These are phyloP conservation scores for Hylaeus volcanicus DNA, from an alignment of 1,140 invertebrate species.

Conservation along the genomic window DNA sequence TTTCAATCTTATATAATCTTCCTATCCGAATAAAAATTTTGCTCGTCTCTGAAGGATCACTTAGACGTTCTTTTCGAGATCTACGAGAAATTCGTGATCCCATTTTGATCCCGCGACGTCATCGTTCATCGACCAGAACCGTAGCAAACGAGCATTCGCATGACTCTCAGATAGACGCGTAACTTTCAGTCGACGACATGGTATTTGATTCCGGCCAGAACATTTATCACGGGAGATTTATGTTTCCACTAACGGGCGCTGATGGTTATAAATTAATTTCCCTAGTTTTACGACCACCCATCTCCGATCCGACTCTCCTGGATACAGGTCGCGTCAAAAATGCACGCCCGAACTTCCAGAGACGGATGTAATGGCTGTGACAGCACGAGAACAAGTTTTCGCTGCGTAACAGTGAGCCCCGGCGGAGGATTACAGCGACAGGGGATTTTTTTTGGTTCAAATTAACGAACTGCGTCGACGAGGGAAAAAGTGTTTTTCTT, in stretches of 20 bases:
- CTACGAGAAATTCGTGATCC: conserved; percentile 16
- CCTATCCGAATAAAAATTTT: no score
- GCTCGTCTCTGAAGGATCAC: no score
- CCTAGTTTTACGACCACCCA: conserved; percentile 22
- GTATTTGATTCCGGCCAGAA: conserved; percentile 33
- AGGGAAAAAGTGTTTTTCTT: no score
- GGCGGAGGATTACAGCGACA: not conserved
- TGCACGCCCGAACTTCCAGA: not conserved
- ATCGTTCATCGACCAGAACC: not conserved
- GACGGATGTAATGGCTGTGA: not conserved
- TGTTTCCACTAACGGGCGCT: conserved; percentile 15
- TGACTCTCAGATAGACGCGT: conserved; percentile 24
- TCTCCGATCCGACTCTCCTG: no score
- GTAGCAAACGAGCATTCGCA: not conserved
- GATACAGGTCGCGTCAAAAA: not conserved
- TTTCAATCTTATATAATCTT: no score
- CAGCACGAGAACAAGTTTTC: not conserved
- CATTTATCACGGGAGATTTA: conserved; percentile 48
- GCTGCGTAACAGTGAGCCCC: not conserved
- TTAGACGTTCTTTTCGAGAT: not conserved
- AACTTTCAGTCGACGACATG: conserved; percentile 13
- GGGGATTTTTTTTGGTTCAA: no score
- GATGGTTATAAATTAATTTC: conserved; percentile 52
- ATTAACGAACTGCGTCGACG: no score
- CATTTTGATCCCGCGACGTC: not conserved